phyloP scores from a whole-genome alignment of 2,113 vertebrate genomes.

The Plecturocebus donacophilus region DNA sequence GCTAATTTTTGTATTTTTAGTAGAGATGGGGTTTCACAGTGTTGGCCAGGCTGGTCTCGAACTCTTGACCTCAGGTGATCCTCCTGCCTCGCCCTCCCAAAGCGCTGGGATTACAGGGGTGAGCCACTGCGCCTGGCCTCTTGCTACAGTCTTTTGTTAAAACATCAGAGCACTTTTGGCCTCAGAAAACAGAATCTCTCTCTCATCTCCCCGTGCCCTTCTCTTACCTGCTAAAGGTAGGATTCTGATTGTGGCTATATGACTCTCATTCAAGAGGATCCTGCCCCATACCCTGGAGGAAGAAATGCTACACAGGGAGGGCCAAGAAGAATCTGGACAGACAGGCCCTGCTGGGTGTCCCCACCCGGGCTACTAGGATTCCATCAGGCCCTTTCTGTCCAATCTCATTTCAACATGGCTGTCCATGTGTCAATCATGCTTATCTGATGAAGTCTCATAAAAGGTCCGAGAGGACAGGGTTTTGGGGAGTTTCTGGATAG shows the following conservation, averaged over 20 bases:
- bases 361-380: not conserved
- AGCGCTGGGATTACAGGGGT: not conserved
- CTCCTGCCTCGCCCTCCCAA: not conserved
- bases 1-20: no score
- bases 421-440: not conserved
- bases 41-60: no score
- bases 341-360: not conserved
- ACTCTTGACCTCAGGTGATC: no score
- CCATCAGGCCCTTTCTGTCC: not conserved
- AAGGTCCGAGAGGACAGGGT: not conserved
- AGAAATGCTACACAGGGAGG: not conserved
- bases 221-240: not conserved
- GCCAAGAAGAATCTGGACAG: not conserved
- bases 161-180: not conserved
- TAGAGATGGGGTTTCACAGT: no score
- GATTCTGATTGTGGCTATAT: not conserved
- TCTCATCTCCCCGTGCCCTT: not conserved
- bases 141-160: not conserved
- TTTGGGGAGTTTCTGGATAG: not conserved
- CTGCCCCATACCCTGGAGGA: not conserved
- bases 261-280: not conserved
- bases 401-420: not conserved
- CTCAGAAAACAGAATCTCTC: not conserved
- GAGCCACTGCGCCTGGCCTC: no score
- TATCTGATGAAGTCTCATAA: not conserved